These are phyloP conservation scores for Odontomachus brunneus DNA, from an alignment of 1,140 invertebrate species.

Conservation along the genomic window DNA sequence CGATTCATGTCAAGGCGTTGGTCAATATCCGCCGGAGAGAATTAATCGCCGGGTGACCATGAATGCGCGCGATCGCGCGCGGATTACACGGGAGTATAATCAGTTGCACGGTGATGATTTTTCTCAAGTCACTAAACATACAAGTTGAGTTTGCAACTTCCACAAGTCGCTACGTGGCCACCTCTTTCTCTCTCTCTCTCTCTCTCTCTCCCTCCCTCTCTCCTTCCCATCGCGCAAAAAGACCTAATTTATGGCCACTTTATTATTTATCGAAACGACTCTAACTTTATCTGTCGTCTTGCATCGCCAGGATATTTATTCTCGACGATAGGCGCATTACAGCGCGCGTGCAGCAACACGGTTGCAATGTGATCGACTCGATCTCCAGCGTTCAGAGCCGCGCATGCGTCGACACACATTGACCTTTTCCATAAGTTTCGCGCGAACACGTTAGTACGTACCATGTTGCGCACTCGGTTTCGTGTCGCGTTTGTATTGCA, in stretches of 20 bases:
- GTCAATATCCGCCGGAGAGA: conserved; percentile 55
- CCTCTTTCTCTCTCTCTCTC: too few species aligned
- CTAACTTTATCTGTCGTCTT: neutral
- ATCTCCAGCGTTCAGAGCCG: conserved; percentile 23
- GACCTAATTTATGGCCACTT: neutral
- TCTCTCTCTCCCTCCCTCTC: too few species aligned
- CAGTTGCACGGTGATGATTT: conserved; percentile 26
- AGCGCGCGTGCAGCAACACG: neutral
- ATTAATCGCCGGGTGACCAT: conserved; percentile 57
- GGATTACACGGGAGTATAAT: conserved; percentile 39
- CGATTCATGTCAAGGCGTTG: conserved; percentile 60
- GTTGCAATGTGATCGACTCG: neutral
- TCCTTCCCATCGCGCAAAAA: too few species aligned
- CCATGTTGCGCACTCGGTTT: too few species aligned
- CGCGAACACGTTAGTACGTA: neutral
- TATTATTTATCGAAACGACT: neutral
- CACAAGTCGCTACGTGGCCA: neutral
- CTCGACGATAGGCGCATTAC: neutral
- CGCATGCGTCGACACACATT: neutral
- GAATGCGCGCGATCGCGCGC: conserved; percentile 31
- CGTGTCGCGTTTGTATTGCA: neutral
- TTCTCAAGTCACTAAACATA: conserved; percentile 15
- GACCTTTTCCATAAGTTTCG: conserved; percentile 19
- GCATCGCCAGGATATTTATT: conserved; percentile 1
- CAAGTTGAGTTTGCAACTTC: neutral